Percentiles rank a stretch among this genome's conserved stretches.
Evolutionary conservation across 2,797 vertebrate genomes (phyloP).

Genomic region (Dermochelys coriacea): DNA sequence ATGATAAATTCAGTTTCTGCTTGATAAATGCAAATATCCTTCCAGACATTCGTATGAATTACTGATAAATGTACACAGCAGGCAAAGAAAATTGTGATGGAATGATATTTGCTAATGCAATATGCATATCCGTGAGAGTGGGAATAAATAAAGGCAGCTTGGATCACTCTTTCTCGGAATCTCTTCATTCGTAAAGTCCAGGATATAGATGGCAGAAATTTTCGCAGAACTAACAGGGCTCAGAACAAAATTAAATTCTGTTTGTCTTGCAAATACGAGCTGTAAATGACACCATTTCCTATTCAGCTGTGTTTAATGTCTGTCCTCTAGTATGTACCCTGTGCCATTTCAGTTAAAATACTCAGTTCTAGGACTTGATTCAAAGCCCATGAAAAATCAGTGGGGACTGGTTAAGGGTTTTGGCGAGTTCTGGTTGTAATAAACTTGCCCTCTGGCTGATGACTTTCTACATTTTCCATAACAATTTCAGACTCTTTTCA

Average conservation of each 20-base stretch:
- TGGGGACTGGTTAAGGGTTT: neutral
- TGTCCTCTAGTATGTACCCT: neutral
- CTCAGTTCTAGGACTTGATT: neutral
- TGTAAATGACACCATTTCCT: neutral
- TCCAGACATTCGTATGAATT: conserved; percentile 67
- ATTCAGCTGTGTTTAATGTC: neutral
- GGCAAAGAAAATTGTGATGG: conserved; percentile 4
- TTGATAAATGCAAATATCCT: conserved; percentile 70
- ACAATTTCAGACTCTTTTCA: neutral
- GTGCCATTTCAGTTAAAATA: neutral
- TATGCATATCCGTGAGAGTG: conserved; percentile 4
- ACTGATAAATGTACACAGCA: conserved; percentile 47
- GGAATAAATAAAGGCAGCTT: neutral
- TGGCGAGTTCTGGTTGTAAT: fast-evolving
- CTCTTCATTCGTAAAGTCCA: fast-evolving
- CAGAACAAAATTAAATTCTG: neutral
- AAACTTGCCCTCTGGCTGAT: neutral
- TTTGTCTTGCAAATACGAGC: fast-evolving
- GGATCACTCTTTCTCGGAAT: neutral
- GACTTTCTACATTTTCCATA: neutral
- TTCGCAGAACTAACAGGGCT: fast-evolving
- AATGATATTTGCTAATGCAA: conserved; percentile 43
- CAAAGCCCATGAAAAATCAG: neutral
- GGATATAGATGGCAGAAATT: neutral
- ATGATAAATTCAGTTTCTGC: conserved; percentile 65